Base-by-base conservation (phyloP, 1,140 invertebrate species). In the Drosophila bocki region DNA sequence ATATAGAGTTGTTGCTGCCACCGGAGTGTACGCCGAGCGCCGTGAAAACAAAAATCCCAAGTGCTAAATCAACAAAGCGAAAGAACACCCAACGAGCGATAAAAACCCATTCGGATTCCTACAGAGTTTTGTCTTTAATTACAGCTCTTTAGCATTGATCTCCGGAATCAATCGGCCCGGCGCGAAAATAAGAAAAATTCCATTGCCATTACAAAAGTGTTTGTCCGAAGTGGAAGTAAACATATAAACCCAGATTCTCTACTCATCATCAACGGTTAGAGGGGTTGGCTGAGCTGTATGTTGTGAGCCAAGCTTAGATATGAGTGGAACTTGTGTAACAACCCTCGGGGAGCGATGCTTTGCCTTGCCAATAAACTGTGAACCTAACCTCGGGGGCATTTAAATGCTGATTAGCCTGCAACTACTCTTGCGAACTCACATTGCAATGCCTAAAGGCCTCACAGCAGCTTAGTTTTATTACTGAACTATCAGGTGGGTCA, bases 141-240 rank as follows among this genome's bases (percentile, higher is more conserved):
- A 78, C 63, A 77, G 56, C 56, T 56, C 32, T 48, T 64, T 64
- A 61, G 54, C 83, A 88, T 77, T 87, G 83, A 88, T 83, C 80
- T 87, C 56, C 53, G 84, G 42, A 69, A 74, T 77, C 63, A 83
- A 83, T 74, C 48, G 32, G 48, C 50, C 32, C 7, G 56, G n/a
- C 12, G 35, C 32, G 17, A 75, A 60, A 50, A 58, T 41, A 42
- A 48, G 50, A 42, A 54, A 75, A 56, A 74, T 54, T 35, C 50
- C 63, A 67, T 9, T 53, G 11, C 12, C n/a, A 51, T 33, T 33
- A 17, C 50, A 7, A 0, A 44, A 26, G 37, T 74, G 44, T 33
- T 60, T 74, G 44, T 33, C 48, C 41, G 7, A 42, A 44, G 53
- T 51, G 45, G 39, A 69, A 62, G 54, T 63, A 68, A 80, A 69